These are phyloP conservation scores for Pelochelys cantorii DNA, from an alignment of 2,797 vertebrate species.

Conservation along the genomic window DNA sequence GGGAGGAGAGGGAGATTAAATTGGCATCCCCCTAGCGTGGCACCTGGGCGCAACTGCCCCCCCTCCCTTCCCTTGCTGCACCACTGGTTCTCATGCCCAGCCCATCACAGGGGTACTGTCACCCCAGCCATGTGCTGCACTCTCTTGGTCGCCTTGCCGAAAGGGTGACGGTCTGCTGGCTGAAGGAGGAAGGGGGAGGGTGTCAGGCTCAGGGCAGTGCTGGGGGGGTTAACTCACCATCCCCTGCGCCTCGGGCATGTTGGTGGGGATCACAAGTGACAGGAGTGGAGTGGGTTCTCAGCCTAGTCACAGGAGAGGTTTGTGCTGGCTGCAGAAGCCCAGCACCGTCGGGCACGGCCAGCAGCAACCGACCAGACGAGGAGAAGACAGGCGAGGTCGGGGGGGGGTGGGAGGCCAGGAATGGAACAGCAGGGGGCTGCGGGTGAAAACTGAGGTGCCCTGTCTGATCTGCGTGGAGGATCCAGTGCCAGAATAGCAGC, in stretches of 20 bases:
- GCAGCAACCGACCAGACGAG: neutral
- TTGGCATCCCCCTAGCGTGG: too few relatives aligned
- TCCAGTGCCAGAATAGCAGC: neutral
- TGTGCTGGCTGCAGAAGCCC: fast-evolving
- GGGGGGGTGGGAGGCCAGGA: too few relatives aligned
- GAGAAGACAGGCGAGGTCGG: fast-evolving
- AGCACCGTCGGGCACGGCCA: neutral
- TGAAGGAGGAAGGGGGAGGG: neutral
- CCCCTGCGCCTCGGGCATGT: too few relatives aligned
- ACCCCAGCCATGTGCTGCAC: neutral
- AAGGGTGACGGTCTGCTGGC: neutral
- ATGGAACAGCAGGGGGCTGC: neutral
- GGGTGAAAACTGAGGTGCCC: neutral
- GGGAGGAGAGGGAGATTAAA: too few relatives aligned
- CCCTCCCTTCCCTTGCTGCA: too few relatives aligned
- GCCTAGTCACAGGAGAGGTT: neutral
- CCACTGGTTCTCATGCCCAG: neutral
- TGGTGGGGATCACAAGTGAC: fast-evolving
- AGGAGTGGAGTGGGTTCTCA: neutral
- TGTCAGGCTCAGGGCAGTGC: neutral
- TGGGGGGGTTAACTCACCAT: neutral
- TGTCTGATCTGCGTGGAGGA: neutral
- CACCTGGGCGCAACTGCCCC: too few relatives aligned
- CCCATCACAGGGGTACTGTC: neutral
- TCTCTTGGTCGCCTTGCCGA: neutral